phyloP scores from a whole-genome alignment of 2,113 vertebrate genomes.

The Mola mola region DNA sequence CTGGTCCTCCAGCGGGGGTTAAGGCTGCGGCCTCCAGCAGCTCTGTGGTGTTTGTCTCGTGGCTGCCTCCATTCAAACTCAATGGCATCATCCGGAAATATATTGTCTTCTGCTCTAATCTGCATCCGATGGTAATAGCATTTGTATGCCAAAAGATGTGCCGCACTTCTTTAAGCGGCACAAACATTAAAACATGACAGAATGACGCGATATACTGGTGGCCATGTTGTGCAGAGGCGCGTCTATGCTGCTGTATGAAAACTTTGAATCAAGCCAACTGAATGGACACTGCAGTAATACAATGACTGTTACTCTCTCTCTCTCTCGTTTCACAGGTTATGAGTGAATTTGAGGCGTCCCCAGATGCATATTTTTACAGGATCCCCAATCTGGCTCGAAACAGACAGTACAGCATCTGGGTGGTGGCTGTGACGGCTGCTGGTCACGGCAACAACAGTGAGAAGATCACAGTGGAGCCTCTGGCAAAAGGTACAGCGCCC shows the following conservation, averaged over 20 bases:
- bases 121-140: conserved; percentile 92
- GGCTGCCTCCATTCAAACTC: conserved; percentile 95
- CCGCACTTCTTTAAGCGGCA: no score
- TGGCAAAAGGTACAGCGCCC: conserved; percentile 89
- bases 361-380: conserved; percentile 94
- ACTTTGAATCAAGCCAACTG: no score
- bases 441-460: conserved; percentile 98
- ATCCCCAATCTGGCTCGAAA: conserved; percentile 95
- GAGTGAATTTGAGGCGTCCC: conserved; percentile 98
- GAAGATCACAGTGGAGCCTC: conserved; percentile 94
- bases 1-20: conserved; percentile 94
- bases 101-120: conserved; percentile 97
- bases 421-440: conserved; percentile 94
- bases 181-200: no score
- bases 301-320: no score
- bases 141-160: conserved; percentile 61
- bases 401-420: conserved; percentile 97
- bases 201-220: no score
- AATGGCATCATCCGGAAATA: conserved; percentile 98
- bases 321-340: conserved; percentile 86
- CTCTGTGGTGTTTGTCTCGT: conserved; percentile 95
- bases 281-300: no score
- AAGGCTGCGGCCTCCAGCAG: conserved; percentile 93
- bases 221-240: no score
- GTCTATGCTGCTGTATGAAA: no score